Evolutionary conservation across 2,113 vertebrate genomes (phyloP).

Genomic region (Spermophilus dauricus): DNA sequence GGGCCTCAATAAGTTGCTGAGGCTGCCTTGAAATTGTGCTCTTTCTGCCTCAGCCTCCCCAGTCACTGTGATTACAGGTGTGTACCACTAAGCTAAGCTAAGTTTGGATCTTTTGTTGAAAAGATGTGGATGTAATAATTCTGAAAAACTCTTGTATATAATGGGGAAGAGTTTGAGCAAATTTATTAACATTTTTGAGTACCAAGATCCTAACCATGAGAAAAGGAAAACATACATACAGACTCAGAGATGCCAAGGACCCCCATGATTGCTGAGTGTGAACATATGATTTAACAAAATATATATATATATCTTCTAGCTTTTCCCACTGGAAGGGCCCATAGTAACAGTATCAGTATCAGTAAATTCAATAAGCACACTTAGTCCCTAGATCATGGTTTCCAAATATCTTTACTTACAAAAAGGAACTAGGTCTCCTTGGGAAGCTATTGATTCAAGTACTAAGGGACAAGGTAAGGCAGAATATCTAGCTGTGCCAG

Average conservation of each 20-base stretch:
- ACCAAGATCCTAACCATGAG: not conserved
- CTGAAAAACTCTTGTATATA: not conserved
- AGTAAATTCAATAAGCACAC: not conserved
- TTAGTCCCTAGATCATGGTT: not conserved
- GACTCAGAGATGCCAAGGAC: not conserved
- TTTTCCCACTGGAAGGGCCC: not conserved
- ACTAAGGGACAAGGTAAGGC: not conserved
- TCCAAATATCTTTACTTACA: not conserved
- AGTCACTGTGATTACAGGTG: too few relatives aligned
- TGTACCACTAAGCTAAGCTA: too few relatives aligned
- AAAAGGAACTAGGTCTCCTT: not conserved
- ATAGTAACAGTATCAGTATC: not conserved
- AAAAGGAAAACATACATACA: not conserved
- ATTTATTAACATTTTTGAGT: not conserved
- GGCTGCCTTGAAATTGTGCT: too few relatives aligned
- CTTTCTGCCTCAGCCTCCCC: too few relatives aligned
- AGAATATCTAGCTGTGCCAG: not conserved
- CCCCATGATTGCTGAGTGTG: not conserved
- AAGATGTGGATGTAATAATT: not conserved
- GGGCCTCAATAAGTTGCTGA: too few relatives aligned
- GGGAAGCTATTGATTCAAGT: conserved; percentile 27
- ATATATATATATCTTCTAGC: not conserved
- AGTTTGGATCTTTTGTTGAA: not conserved
- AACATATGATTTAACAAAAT: not conserved
- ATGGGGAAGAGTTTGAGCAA: not conserved